Evolutionary conservation across 2,113 vertebrate genomes (phyloP), one percentile per base, ranked within the genome.

Genomic region (Pseudopipra pipra): DNA sequence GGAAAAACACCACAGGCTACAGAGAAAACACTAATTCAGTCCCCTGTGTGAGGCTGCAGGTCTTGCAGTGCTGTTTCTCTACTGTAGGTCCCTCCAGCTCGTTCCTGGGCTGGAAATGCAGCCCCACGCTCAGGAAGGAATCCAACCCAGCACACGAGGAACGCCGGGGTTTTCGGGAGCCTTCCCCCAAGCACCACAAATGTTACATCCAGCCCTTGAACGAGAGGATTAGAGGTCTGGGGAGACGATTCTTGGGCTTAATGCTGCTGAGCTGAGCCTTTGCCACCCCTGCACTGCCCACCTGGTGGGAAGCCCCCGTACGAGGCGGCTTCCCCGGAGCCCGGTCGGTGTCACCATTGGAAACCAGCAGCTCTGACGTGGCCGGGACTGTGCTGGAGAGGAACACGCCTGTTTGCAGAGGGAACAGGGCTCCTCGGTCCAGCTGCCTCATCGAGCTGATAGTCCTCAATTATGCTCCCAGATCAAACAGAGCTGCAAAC

Each of bases 291-390:
- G 72, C 82, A 5, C 51, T 14, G 65, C 83, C 91, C 85, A 93
- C 95, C 93, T 82, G 78, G 84, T 86, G 54, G 94, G 95, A 90
- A 95, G 91, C 49, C 93, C 86, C 9, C 5, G 89, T 89, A 91
- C 88, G 44, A 96, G 88, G 24, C 75, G 6, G 28, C 79, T 87
- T 94, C 93, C 80, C 78, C 56, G 18, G 82, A 88, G 66, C 94
- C 94, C 93, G 78, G 95, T 88, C 27, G 95, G 90, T 28, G 70
- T 94, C 97, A 74, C 89, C 94, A 47, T 85, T 74, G 94, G 96
- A 96, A 95, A 97, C 91, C 96, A 85, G 74, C 86, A 58, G 94
- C 74, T 76, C 52, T 96, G 97, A 96, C 93, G 71, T 95, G 79
- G 73, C 75, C 96, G 74, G 92, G 76, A 66, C 62, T 62, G 79